These are phyloP conservation scores for Paedocypris sp. DNA, from an alignment of 2,113 vertebrate genomes.

Conservation along the genomic window DNA sequence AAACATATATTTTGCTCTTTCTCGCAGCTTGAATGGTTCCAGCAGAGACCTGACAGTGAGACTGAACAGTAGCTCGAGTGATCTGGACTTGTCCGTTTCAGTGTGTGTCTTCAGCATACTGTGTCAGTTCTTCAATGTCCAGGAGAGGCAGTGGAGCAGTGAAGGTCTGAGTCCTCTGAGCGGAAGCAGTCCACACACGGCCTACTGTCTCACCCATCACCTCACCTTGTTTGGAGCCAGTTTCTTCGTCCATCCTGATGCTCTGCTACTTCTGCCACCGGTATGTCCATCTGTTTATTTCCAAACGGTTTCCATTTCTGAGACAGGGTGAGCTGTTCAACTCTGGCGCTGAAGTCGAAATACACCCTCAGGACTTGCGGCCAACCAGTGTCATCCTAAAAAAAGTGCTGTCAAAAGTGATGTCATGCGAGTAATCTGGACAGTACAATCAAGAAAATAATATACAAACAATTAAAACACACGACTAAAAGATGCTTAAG, in stretches of 20 bases:
- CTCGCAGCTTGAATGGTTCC: constrained; percentile 46
- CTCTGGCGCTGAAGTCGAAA: no score
- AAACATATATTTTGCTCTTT: not conserved
- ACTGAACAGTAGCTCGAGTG: constrained; percentile 44
- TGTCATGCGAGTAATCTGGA: no score
- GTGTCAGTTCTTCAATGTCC: constrained; percentile 59
- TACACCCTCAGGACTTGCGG: no score
- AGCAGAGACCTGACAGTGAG: constrained; percentile 41
- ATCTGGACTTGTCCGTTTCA: constrained; percentile 29
- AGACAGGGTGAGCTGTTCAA: no score
- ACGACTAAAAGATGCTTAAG: no score
- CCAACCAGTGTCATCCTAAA: no score
- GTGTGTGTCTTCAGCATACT: constrained; percentile 63
- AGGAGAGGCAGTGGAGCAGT: constrained; percentile 55
- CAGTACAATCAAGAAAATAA: no score
- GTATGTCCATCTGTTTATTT: constrained; percentile 38
- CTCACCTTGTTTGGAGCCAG: constrained; percentile 73
- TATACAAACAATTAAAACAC: no score
- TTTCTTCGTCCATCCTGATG: constrained; percentile 64
- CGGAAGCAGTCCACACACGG: constrained; percentile 51
- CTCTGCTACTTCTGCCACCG: constrained; percentile 59
- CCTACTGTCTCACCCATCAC: constrained; percentile 60
- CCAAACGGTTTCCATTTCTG: no score
- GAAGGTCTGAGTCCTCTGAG: constrained; percentile 57
- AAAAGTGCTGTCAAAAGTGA: no score